Base-by-base conservation (phyloP, 1,140 invertebrate species). In the Pristionchus pacificus region DNA sequence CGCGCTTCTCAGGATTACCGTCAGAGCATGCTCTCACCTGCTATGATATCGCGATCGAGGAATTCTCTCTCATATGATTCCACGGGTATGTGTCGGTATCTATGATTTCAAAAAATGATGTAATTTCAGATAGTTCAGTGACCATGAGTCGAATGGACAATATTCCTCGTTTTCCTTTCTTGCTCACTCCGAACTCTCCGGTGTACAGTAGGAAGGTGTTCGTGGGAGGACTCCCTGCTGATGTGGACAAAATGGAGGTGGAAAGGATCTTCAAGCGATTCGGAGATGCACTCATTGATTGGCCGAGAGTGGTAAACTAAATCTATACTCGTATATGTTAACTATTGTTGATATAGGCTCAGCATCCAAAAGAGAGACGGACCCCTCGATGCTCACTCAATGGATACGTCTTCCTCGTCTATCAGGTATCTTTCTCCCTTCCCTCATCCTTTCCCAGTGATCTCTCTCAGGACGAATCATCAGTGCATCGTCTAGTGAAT, bases 201-300 rank as follows among this genome's bases (percentile, higher is more conserved):
- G n/a, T 72, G 66, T 98, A 92, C 86, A 97, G 94, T 6, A 88
- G 95, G 71, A 98, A 98, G 87, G 96, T 98, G 1, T 98, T 98
- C 85, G 95, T 98, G 31, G 96, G 96, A 13, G 95, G 96, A 10
- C 87, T 98, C 63, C 96, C 96, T 19, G 95, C 95, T 0, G 95
- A 98, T 85, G 98, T 98, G 77, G 94, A 97, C 85, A 91, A 92
- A 93, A 95, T 97, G 86, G 95, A 98, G 86, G 98, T 98, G 74
- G 97, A 93, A 65, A 91, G 92, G 19, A 96, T 93, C 85, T 98
- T 98, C 86, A 89, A 93, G 60, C 90, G 93, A 76, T 98, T 98
- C 85, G 95, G 96, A 33, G 92, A 93, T 10, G 86, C 98, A 74
- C 92, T 97, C 65, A 94, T 98, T 60, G 96, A 98, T 86, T 98